Conservation (phyloP, 2,888 invertebrate genomes). For the Ischnura elegans region DNA sequence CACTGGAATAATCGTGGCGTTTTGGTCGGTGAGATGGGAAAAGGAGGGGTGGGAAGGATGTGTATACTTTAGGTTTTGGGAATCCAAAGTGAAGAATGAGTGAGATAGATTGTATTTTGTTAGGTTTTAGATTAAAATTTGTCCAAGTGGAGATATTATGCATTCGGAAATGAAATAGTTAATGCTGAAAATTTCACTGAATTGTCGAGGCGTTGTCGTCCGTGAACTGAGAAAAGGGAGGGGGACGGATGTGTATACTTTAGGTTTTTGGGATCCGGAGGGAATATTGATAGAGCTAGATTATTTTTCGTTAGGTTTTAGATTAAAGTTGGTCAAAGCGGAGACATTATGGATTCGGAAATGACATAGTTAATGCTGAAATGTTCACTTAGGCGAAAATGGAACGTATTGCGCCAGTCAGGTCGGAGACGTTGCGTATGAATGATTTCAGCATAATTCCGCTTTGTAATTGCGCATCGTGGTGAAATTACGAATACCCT, state of each 20-base stretch:
- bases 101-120: too few species aligned
- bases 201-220: conserved; percentile 4
- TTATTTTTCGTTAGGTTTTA: not conserved
- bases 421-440: not conserved
- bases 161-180: too few species aligned
- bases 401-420: not conserved
- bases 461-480: not conserved
- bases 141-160: too few species aligned
- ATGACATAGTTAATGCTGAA: not conserved
- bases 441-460: not conserved
- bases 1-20: conserved; percentile 9
- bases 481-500: not conserved
- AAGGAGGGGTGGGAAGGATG: not conserved
- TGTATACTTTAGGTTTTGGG: not conserved
- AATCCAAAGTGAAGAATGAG: not conserved
- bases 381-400: too few species aligned
- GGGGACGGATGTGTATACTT: too few species aligned
- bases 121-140: too few species aligned
- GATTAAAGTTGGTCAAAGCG: not conserved
- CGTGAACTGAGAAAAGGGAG: not conserved
- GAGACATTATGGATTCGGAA: not conserved
- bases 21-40: not conserved
- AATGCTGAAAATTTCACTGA: not conserved
- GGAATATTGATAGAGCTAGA: not conserved
- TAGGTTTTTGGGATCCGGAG: not conserved